These are phyloP conservation scores for Caenorhabditis elegans DNA, from an alignment of 1,140 invertebrate species.

Conservation along the genomic window DNA sequence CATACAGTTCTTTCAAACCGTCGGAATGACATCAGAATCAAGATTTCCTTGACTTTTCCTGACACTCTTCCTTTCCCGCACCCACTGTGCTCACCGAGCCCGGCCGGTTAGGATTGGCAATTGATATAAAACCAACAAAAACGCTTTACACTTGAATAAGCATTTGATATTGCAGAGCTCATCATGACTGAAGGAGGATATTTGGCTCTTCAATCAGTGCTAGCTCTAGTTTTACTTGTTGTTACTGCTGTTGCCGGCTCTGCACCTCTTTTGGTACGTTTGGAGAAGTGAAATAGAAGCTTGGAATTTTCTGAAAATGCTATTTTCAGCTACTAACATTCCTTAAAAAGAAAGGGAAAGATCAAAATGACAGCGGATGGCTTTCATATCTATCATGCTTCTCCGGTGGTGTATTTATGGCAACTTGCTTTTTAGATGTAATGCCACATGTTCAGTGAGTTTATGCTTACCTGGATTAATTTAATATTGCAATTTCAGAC, in stretches of 20 bases:
- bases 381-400: constrained; percentile 75
- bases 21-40: constrained; percentile 29
- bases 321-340: constrained; percentile 34
- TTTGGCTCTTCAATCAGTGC: constrained; percentile 44
- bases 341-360: constrained; percentile 34
- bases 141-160: neutral
- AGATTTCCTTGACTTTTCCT: neutral
- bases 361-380: constrained; percentile 43
- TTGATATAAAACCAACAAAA: constrained; percentile 30
- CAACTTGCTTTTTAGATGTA: constrained; percentile 81
- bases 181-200: neutral
- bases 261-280: constrained; percentile 49
- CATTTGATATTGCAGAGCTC: neutral
- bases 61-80: neutral
- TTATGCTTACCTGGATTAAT: neutral
- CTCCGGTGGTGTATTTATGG: constrained; percentile 81
- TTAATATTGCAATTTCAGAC: constrained; percentile 35
- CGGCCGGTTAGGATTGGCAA: neutral
- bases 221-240: constrained; percentile 55
- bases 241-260: constrained; percentile 55
- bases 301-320: too few relatives aligned
- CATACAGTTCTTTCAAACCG: neutral
- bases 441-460: constrained; percentile 78
- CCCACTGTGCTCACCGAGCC: neutral
- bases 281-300: neutral